Conservation (phyloP, 2,797 vertebrate genomes). For the Toxotes lorentzi region DNA sequence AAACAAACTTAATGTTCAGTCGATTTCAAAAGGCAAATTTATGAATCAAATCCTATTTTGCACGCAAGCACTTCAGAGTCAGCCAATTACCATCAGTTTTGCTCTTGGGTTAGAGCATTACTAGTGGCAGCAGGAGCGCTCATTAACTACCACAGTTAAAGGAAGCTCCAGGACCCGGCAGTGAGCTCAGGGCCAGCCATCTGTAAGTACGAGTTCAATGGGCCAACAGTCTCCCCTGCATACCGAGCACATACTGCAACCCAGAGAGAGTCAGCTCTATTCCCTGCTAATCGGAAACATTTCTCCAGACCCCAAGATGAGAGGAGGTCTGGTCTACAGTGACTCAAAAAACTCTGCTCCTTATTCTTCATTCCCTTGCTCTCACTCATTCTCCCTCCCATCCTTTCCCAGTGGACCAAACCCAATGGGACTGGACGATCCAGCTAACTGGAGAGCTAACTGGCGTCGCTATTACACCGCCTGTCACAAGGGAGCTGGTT, state of each 20-base stretch:
- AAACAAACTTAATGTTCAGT: constrained; percentile 61
- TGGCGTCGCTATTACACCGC: constrained; percentile 52
- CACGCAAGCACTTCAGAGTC: constrained; percentile 37
- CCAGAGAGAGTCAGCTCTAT: constrained; percentile 31
- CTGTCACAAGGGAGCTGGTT: constrained; percentile 61
- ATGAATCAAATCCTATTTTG: constrained; percentile 55
- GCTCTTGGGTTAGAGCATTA: constrained; percentile 62
- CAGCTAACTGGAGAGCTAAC: constrained; percentile 56
- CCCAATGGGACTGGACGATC: constrained; percentile 50
- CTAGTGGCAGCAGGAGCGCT: constrained; percentile 53
- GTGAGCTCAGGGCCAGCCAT: constrained; percentile 62
- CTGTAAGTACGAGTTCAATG: constrained; percentile 56
- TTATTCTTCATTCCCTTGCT: constrained; percentile 37
- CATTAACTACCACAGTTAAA: constrained; percentile 67
- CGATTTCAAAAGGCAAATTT: constrained; percentile 53
- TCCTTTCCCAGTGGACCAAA: constrained; percentile 41
- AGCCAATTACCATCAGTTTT: constrained; percentile 66
- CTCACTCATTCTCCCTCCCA: constrained; percentile 8
- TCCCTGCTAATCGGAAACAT: constrained; percentile 59
- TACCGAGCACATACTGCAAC: constrained; percentile 45
- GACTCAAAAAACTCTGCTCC: constrained; percentile 45
- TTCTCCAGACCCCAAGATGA: constrained; percentile 49
- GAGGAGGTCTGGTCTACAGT: constrained; percentile 52
- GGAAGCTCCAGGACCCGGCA: constrained; percentile 47
- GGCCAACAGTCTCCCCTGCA: constrained; percentile 44